Conservation (phyloP, 2,888 invertebrate genomes). For the Pristionchus maxplancki region DNA sequence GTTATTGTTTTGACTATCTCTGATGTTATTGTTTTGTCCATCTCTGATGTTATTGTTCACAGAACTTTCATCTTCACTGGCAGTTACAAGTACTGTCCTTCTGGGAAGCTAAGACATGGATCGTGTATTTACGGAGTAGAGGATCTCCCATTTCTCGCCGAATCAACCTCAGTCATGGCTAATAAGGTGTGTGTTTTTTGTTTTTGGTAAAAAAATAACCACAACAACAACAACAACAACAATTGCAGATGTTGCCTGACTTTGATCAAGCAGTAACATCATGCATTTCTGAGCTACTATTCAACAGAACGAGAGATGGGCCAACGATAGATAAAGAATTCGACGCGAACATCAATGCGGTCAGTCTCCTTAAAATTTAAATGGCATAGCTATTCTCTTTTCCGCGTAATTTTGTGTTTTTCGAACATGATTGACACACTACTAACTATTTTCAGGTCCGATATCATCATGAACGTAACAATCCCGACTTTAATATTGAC, state of each 20-base stretch:
- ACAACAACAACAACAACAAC: too few relatives aligned
- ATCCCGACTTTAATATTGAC: neutral
- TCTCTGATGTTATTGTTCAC: neutral
- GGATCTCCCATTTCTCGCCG: neutral
- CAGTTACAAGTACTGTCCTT: neutral
- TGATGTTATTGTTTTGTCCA: neutral
- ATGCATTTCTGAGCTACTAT: neutral
- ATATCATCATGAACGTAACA: neutral
- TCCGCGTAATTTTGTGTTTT: too few relatives aligned
- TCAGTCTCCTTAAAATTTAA: neutral
- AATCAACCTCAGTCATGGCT: neutral
- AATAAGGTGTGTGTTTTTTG: neutral
- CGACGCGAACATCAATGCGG: neutral
- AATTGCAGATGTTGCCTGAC: constrained; percentile 1
- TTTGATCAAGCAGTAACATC: neutral
- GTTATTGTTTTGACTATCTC: neutral
- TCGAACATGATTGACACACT: too few relatives aligned
- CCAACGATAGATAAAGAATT: neutral
- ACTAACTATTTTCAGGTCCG: neutral
- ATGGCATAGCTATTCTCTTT: too few relatives aligned
- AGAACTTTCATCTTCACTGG: neutral
- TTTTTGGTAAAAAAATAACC: too few relatives aligned
- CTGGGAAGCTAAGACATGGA: neutral
- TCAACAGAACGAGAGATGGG: neutral
- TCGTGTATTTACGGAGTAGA: constrained; percentile 24